Base-by-base conservation (phyloP, 2,888 invertebrate species). In the Tenthredo distinguenda region DNA sequence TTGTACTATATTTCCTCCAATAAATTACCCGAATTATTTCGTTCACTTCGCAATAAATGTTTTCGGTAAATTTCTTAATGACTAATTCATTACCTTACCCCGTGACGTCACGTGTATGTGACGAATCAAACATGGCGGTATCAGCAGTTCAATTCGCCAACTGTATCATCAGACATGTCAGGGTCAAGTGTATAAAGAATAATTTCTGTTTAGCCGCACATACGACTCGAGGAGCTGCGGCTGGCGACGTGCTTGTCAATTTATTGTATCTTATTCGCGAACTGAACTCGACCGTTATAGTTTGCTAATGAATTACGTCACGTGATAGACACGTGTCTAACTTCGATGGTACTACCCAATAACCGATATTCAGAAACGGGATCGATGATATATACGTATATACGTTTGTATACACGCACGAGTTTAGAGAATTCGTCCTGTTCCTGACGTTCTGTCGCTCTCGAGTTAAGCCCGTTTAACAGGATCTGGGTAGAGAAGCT, bases 381-480 rank as follows among this genome's bases (percentile, higher is more conserved):
- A 47, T 50, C 40, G 18, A 18, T 31, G n/a, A 18, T 31, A 15
- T 31, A 1, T 3, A 31, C 9, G 2, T n/a, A n/a, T 6, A 50
- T n/a, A 55, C 55, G n/a, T 10, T 55, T 55, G n/a, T 55, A 50
- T 50, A 55, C 6, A 18, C 77, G 18, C 31, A 26, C 7, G 15
- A 77, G 18, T 55, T 26, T 37, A 55, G 77, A 10, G 62, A 62
- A 62, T 81, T 81, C 40, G 40, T 81, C 81, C 62, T 62, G 55
- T n/a, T 21, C 43, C 31, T 31, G 50, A n/a, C 9, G 50, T 50
- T 65, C 31, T 82, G 12, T 58, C 26, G 26, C 47, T 68, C 65
- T 68, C 68, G 71, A n/a, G 65, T 83, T 83, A 31, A 83, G 26
- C 83, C 68, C 43, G 83, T 83, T 83, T 50, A 68, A 83, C 71